These are phyloP conservation scores for Clepsis dumicolana DNA, from an alignment of 2,888 invertebrate species.

Conservation along the genomic window DNA sequence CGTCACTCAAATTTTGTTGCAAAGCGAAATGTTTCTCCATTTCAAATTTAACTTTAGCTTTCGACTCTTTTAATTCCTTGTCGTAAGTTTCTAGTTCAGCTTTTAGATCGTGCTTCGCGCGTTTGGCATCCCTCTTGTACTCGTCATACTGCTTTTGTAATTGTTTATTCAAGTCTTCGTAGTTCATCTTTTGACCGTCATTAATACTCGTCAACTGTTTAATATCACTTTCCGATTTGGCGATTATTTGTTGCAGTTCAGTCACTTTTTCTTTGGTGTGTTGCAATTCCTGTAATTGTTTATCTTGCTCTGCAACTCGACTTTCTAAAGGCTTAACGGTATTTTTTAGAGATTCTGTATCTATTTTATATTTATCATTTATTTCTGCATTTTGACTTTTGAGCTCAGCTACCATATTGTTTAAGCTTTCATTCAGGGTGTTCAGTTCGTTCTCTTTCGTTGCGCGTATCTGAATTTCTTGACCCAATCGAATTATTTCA, in stretches of 20 bases:
- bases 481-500: conserved; percentile 54
- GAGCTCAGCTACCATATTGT: conserved; percentile 50
- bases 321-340: conserved; percentile 66
- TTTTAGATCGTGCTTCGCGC: conserved; percentile 81
- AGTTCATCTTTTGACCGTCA: conserved; percentile 79
- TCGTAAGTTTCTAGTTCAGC: conserved; percentile 86
- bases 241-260: conserved; percentile 72
- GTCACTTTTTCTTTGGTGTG: conserved; percentile 71
- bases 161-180: conserved; percentile 80
- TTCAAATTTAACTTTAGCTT: conserved; percentile 71
- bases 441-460: conserved; percentile 35
- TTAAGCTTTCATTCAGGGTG: conserved; percentile 29
- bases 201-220: conserved; percentile 78
- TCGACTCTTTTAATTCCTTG: conserved; percentile 71
- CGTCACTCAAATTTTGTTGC: conserved; percentile 68
- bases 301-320: conserved; percentile 67
- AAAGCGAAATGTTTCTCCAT: conserved; percentile 72
- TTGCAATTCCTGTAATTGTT: conserved; percentile 66
- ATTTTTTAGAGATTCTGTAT: conserved; percentile 73
- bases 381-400: conserved; percentile 70
- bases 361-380: conserved; percentile 67
- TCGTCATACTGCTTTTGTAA: conserved; percentile 75
- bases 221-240: conserved; percentile 78
- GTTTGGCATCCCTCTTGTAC: conserved; percentile 79
- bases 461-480: conserved; percentile 29